Evolutionary conservation across 2,797 vertebrate genomes (phyloP).

Genomic region (Fringilla coelebs): DNA sequence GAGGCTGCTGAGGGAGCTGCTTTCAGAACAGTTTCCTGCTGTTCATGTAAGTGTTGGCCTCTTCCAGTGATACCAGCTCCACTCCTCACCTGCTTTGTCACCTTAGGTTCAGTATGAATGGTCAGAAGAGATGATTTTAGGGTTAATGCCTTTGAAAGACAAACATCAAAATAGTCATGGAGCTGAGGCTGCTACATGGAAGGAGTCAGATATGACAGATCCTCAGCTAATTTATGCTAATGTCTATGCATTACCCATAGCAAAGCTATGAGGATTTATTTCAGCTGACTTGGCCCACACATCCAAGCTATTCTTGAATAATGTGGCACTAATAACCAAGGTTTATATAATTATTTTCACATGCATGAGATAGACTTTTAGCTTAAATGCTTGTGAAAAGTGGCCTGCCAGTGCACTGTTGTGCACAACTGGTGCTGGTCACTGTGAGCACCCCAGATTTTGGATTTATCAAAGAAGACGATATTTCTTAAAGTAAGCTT

Average conservation of each 20-base stretch:
- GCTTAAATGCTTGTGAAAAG: not conserved
- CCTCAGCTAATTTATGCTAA: not conserved
- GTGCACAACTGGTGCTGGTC: not conserved
- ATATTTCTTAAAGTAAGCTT: not conserved
- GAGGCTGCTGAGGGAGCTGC: not conserved
- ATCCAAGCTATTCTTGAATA: not conserved
- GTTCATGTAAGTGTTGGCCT: fast-evolving
- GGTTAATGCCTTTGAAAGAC: not conserved
- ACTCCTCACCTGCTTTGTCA: fast-evolving
- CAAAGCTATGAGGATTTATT: not conserved
- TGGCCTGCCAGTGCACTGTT: too few relatives aligned
- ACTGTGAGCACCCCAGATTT: not conserved
- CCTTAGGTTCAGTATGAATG: not conserved
- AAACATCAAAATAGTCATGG: not conserved
- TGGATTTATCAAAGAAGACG: not conserved
- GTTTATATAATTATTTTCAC: not conserved
- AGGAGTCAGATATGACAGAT: not conserved
- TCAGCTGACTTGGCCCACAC: not conserved
- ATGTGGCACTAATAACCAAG: not conserved
- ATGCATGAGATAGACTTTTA: not conserved
- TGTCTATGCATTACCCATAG: not conserved
- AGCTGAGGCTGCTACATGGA: not conserved
- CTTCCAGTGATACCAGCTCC: not conserved
- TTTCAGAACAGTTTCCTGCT: not conserved
- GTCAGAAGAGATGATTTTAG: not conserved